Percentiles rank a stretch among this genome's conserved stretches.
Evolutionary conservation across 1,140 invertebrate species (phyloP).

Genomic region (Aleiodes sp.): DNA sequence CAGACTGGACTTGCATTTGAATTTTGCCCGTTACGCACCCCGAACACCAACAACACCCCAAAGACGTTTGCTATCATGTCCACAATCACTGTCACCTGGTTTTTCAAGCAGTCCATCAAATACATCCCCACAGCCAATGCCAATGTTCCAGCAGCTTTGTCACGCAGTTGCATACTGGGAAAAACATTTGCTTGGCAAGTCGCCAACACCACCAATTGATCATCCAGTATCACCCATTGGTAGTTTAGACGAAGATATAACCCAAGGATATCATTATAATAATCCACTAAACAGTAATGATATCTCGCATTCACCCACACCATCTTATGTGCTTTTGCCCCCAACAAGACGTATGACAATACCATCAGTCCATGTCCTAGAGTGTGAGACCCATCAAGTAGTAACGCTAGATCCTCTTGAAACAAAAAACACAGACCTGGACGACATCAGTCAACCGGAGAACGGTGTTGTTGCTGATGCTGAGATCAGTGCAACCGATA

Average conservation of each 20-base stretch:
- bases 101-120: conserved; percentile 40
- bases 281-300: conserved; percentile 28
- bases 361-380: conserved; percentile 56
- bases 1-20: conserved; percentile 39
- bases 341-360: conserved; percentile 52
- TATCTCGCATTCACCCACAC: conserved; percentile 19
- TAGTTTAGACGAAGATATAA: conserved; percentile 33
- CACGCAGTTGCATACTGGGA: conserved; percentile 68
- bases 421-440: conserved; percentile 60
- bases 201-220: conserved; percentile 44
- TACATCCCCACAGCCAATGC: conserved; percentile 62
- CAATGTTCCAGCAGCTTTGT: conserved; percentile 69
- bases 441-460: conserved; percentile 63
- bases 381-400: conserved; percentile 57
- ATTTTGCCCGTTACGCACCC: conserved; percentile 52
- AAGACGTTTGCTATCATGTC: conserved; percentile 55
- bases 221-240: conserved; percentile 32
- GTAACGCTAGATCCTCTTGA: conserved; percentile 57
- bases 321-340: neutral
- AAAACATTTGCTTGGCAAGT: conserved; percentile 52
- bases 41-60: conserved; percentile 53
- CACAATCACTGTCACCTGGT: conserved; percentile 44
- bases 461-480: conserved; percentile 61
- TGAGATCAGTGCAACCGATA: conserved; percentile 67
- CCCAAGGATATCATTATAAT: conserved; percentile 9